Evolutionary conservation across 2,113 vertebrate genomes (phyloP), one percentile per base, ranked within the genome.

Genomic region (Coreoperca whiteheadi): DNA sequence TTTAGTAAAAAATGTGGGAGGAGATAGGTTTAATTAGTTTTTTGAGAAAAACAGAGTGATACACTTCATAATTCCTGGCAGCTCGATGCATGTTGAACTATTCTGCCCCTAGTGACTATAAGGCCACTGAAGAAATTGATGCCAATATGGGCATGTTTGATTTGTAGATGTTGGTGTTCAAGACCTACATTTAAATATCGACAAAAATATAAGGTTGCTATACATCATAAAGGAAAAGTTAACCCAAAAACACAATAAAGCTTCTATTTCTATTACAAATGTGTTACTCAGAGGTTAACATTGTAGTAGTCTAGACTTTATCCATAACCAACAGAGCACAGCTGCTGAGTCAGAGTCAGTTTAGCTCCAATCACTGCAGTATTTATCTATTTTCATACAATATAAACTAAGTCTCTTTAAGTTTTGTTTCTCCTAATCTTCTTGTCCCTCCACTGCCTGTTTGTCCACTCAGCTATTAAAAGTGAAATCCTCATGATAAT

Each of bases 401-500:
- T 32, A 15, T 60, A 30, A 64, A 64, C 20, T 5, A 23, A 46
- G 18, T 74, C 2, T 70, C 11, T 48, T 16, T 57, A 8, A 18
- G 4, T 11, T 66, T 32, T 64, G 25, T 64, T 39, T 51, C 61
- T 68, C n/a, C 10, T 34, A n/a, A 32, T 54, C 37, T 51, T 32
- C 34, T 14, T 12, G 23, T 72, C 53, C 18, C 15, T 71, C 30
- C 10, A 16, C 37, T 37, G 48, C 25, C 60, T 69, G 61, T 76
- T 79, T 82, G 82, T 82, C 65, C 57, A 74, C 73, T 86, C 69
- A 53, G 65, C 30, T 81, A 54, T 79, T 64, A 53, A 87, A 74
- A 77, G 53, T 71, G 3, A 79, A 74, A 74, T 70, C 57, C 37
- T 79, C 37, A 6, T 67, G 51, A 69, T 39, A 50, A 71, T 81